Evolutionary conservation across 1,140 invertebrate genomes (phyloP), one percentile per base, ranked within the genome.

Genomic region (Drepana arcuata): DNA sequence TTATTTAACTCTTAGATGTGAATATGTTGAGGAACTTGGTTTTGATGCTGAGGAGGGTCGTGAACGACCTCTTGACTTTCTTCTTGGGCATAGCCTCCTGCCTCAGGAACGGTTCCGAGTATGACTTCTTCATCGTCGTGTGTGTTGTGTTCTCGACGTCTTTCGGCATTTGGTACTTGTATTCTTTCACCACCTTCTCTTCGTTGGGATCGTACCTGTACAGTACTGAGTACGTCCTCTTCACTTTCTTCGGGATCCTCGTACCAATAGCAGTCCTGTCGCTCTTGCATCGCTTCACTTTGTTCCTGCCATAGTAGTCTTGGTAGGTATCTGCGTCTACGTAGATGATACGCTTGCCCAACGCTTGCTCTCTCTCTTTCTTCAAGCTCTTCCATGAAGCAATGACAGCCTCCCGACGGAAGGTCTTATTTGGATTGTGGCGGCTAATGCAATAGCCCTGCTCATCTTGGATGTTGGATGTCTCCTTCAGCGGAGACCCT

Each of bases 381-480:
- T 80, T 82, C 44, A 82, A 40, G 41, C 60, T 74, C 38, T 74
- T 79, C 78, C 78, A 82, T 0, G 73, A 78, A 10, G 78, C 78
- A 7, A 82, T 82, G 7, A 82, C 75, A 2, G 71, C 72, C 42
- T 82, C 78, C 2, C 78, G 44, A 0, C 75, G 62, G 53, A 77
- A 82, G 11, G 78, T 82, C 40, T 77, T 78, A 52, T 82, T 82
- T 0, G 78, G 78, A 37, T 82, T 82, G 44, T 80, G 74, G 7
- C 78, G 62, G 30, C 74, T 80, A 46, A 82, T 78, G 44, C 59
- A 65, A 44, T 71, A 79, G 0, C 66, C 48, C 14, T 63, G 54
- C 14, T 81, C 77, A 21, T 81, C 73, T 34, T 81, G 72, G n/a
- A 81, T 66, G 48, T 81, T 81, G 2, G 77, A 75, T 2, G 74